These are phyloP conservation scores for Linurgus olivaceus DNA, from an alignment of 2,797 vertebrate genomes.

Conservation along the genomic window DNA sequence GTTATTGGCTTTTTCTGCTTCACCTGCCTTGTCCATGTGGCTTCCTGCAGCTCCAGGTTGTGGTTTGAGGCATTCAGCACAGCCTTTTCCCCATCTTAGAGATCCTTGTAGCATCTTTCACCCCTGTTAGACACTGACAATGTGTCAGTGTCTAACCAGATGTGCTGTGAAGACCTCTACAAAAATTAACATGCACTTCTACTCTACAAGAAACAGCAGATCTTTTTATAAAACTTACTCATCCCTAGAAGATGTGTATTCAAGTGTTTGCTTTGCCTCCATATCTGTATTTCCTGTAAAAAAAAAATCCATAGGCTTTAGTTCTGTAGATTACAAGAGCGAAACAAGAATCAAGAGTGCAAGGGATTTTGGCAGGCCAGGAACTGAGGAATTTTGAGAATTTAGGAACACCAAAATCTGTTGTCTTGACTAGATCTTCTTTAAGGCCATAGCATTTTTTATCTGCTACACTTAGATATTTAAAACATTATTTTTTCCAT, in stretches of 20 bases:
- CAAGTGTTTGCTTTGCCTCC: neutral
- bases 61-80: neutral
- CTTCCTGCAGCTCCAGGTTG: neutral
- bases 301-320: neutral
- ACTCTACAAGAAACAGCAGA: neutral
- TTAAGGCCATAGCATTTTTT: fast-evolving
- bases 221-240: neutral
- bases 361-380: neutral
- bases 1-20: neutral
- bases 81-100: neutral
- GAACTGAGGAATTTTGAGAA: neutral
- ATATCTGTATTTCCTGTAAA: neutral
- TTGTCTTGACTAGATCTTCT: neutral
- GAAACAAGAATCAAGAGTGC: neutral
- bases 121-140: neutral
- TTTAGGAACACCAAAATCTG: neutral
- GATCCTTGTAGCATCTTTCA: neutral
- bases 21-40: neutral
- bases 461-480: neutral
- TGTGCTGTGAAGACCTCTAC: neutral
- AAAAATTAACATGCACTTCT: neutral
- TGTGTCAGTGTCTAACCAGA: neutral
- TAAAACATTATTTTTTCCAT: neutral
- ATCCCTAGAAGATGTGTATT: neutral
- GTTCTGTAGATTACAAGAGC: neutral